Evolutionary conservation across 2,113 vertebrate species (phyloP), one percentile per base, ranked within the genome.

Genomic region (Notothenia rossii): DNA sequence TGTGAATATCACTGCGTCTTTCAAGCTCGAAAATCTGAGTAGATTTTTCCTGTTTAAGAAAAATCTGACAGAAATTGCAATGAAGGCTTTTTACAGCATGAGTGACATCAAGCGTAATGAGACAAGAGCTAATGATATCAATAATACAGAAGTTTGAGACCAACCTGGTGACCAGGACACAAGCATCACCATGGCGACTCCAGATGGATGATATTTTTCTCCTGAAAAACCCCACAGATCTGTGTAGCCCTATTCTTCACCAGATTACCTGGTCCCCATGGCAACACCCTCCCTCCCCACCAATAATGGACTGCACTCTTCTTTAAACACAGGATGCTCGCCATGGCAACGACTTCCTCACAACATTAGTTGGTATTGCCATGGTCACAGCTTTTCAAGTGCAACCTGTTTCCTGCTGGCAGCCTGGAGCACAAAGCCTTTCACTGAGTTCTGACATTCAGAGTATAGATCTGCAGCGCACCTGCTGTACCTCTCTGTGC

Each of bases 211-310:
- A n/a, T 59, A 65, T 75, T 55, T 29, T 58, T 18, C 10, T 29
- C 15, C 43, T 29, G 51, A 10, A 5, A 81, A 48, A 61, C n/a
- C 43, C 58, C 5, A 69, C 45, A n/a, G 22, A 54, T 59, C 20
- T 56, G 45, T 29, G 29, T 29, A 4, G 29, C 54, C 66, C 56
- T 36, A 46, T 72, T 67, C 49, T 72, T 64, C 56, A 60, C 29
- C 25, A 43, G 20, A 46, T 59, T 55, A 78, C 75, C 84, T 81
- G 82, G 82, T 91, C 77, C 77, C 90, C 86, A 90, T 93, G 85
- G 88, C 88, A 89, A 90, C 89, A 20, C 70, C 48, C 79, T 29
- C 77, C 36, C 75, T 70, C 75, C 66, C 82, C 76, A 71, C 70
- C 61, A 68, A 77, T 51, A 80, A 77, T 51, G 58, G 58, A 56